These are phyloP conservation scores for Himalopsyche tibetana DNA, from an alignment of 2,888 invertebrate species.

Conservation along the genomic window DNA sequence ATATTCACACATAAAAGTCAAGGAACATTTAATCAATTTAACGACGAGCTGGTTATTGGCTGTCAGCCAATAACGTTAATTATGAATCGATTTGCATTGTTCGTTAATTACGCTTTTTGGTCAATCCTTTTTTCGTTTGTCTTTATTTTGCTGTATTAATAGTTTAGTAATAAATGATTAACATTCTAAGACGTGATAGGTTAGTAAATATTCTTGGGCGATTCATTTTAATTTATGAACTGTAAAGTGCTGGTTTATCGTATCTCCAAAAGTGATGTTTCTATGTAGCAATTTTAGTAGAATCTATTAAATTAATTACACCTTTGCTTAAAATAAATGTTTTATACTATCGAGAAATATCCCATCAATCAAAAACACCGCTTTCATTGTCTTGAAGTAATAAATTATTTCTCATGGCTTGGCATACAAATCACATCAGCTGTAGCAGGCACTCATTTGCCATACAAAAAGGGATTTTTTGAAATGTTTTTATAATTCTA, in stretches of 20 bases:
- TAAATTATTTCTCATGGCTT: conserved; percentile 43
- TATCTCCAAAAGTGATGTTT: conserved; percentile 39
- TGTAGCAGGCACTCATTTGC: background rate
- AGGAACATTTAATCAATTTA: too few species aligned
- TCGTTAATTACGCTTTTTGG: too few species aligned
- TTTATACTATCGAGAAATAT: conserved; percentile 42
- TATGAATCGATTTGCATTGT: too few species aligned
- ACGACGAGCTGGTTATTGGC: too few species aligned
- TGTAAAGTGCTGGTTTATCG: conserved; percentile 18
- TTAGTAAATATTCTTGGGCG: background rate
- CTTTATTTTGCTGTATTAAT: too few species aligned
- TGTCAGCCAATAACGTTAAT: too few species aligned
- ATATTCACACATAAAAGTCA: too few species aligned
- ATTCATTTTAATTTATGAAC: conserved; percentile 40
- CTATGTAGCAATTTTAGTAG: conserved; percentile 27
- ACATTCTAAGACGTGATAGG: background rate
- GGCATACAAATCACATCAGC: conserved; percentile 28
- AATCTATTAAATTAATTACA: conserved; percentile 43
- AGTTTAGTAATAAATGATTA: too few species aligned
- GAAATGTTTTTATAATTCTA: background rate
- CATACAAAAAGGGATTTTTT: conserved; percentile 14
- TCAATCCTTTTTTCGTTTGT: too few species aligned
- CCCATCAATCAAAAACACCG: conserved; percentile 43
- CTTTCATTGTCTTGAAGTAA: conserved; percentile 39
- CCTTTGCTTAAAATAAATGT: conserved; percentile 39